These are phyloP conservation scores for Phalacrocorax aristotelis DNA, from an alignment of 2,113 vertebrate species.

Conservation along the genomic window DNA sequence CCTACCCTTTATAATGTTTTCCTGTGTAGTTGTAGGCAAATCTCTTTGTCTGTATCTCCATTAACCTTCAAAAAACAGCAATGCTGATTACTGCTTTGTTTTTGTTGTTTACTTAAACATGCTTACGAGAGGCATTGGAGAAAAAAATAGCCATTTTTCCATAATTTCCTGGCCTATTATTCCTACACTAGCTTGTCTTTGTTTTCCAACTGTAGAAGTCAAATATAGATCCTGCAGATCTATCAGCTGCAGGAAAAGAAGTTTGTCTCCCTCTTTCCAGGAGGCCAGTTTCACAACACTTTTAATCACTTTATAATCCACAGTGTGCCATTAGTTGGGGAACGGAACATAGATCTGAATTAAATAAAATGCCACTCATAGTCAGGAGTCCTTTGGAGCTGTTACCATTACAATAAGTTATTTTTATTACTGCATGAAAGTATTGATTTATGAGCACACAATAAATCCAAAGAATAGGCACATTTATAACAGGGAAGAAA, in stretches of 20 bases:
- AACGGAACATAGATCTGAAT: constrained; percentile 58
- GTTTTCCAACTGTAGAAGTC: neutral
- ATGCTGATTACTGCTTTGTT: neutral
- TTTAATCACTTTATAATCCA: constrained; percentile 56
- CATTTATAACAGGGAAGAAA: neutral
- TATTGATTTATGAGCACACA: constrained; percentile 50
- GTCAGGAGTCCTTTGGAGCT: constrained; percentile 50
- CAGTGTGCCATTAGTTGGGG: constrained; percentile 37
- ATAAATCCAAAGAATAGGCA: constrained; percentile 21
- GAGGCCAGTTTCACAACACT: constrained; percentile 51
- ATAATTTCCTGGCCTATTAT: neutral
- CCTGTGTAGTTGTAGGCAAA: neutral
- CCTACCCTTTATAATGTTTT: neutral
- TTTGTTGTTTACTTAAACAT: neutral
- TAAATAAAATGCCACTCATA: constrained; percentile 56
- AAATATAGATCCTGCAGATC: constrained; percentile 9
- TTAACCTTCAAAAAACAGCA: constrained; percentile 15
- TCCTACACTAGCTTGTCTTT: neutral
- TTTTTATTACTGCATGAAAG: constrained; percentile 52
- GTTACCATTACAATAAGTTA: constrained; percentile 54
- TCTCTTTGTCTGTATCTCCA: neutral
- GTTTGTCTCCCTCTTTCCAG: constrained; percentile 27
- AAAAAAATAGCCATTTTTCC: neutral
- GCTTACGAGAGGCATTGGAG: neutral
- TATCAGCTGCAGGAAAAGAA: neutral